Base-by-base conservation (phyloP, 2,888 invertebrate genomes). In the Cosmia pyralina region DNA sequence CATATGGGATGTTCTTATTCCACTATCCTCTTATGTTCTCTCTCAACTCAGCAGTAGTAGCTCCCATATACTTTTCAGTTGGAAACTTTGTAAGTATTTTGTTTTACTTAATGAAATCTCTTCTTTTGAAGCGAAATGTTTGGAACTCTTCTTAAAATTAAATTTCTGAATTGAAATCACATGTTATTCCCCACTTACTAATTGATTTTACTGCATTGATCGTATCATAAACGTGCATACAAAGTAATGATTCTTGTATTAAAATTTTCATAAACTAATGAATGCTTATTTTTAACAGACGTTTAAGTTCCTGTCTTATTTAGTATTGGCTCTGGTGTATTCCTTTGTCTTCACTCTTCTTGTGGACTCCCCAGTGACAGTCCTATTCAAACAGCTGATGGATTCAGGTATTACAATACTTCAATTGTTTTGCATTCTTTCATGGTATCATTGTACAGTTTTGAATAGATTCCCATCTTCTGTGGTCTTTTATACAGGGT, bases 1-100 rank as follows among this genome's bases (percentile, higher is more conserved):
- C 94, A 0, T 96, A 95, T 77, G 93, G 93, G 38, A 93, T 96
- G 88, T 96, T 93, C 80, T 59, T 96, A 7, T 84, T 94, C 6
- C 96, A 96, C 84, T 87, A 93, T 13, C 75, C 81, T 22, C 58
- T 82, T 0, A 85, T 85, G 85, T 82, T 71, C 63, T 59, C 84
- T 22, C 7, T 83, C 2, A 83, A 83, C 55, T 46, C 53, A 3
- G 28, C 67, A 41, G 13, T 22, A 1, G 4, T 84, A 17, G 46
- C 69, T 8, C 82, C 82, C 7, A 19, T 66, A 7, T 84, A 72
- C 52, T 83, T 83, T 38, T 50, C 67, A 8, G 81, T 75, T 11
- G 69, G 19, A 2, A 13, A 2, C 6, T 66, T 72, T 53, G 82
- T 84, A 77, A 84, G 82, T 77, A 70, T 63, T 28, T 48, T 4